Evolutionary conservation across 2,888 invertebrate genomes (phyloP), one percentile per base, ranked within the genome.

Genomic region (Pristionchus fissidentatus): DNA sequence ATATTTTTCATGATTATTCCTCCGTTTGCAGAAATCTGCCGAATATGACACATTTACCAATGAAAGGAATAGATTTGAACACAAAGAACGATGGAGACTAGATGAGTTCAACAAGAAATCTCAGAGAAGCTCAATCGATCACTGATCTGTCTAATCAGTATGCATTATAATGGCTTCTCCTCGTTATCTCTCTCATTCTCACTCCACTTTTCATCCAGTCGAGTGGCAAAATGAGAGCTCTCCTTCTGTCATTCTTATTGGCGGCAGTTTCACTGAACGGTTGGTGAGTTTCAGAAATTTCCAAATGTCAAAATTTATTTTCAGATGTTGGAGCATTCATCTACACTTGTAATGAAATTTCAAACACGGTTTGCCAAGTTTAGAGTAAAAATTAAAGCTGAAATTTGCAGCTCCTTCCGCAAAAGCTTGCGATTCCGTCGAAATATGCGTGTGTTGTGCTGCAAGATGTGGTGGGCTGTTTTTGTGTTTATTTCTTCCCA

Each of bases 401-500:
- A 43, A n/a, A 26, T 38, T 10, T 32, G 35, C 26, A 70, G 70
- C 70, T 70, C 19, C 70, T 70, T 0, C 70, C 70, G 41, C 38
- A 70, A 26, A 26, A 70, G 2, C 70, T 70, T 10, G 26, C 1
- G n/a, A 70, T 70, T 19, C 41, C 70, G n/a, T 70, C 75, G 46
- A 77, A 77, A 22, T 77, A 15, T 7, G 75, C 75, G 2, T 77
- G 75, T 46, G 75, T 77, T 8, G 75, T 15, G 1, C 75, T 49
- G 49, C 75, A 77, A 26, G 75, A 77, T 77, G 22, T 77, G 75
- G 75, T 77, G 43, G n/a, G n/a, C n/a, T n/a, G n/a, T n/a, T n/a
- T n/a, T n/a, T n/a, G n/a, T n/a, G n/a, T n/a, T n/a, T n/a, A n/a
- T n/a, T n/a, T n/a, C n/a, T n/a, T n/a, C n/a, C n/a, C n/a, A n/a